phyloP scores from a whole-genome alignment of 1,140 invertebrate species.

The Bicyclus anynana region DNA sequence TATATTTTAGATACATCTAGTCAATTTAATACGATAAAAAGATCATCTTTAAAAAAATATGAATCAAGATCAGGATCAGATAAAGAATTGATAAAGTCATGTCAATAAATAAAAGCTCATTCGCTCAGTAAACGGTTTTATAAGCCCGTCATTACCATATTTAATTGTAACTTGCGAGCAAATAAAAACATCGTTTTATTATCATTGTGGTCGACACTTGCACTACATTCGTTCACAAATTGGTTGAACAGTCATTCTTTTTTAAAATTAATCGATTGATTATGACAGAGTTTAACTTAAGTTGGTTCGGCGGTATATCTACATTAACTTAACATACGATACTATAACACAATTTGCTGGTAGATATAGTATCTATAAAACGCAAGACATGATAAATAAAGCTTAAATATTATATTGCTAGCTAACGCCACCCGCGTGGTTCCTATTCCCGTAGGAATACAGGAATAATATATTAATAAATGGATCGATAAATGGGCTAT shows the following conservation, averaged over 20 bases:
- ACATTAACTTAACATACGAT: too few relatives aligned
- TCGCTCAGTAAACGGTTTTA: constrained; percentile 4
- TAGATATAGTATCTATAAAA: too few relatives aligned
- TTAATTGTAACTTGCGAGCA: constrained; percentile 36
- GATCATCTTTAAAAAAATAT: not conserved
- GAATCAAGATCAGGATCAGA: constrained; percentile 4
- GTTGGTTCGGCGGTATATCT: too few relatives aligned
- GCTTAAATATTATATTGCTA: too few relatives aligned
- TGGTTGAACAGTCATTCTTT: constrained; percentile 18
- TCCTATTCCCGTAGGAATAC: too few relatives aligned
- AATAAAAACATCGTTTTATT: constrained; percentile 53
- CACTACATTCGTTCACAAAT: constrained; percentile 16
- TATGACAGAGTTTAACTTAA: too few relatives aligned
- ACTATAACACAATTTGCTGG: too few relatives aligned
- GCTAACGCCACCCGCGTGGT: too few relatives aligned
- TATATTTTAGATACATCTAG: not conserved
- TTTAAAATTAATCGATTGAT: not conserved
- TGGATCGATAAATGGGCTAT: too few relatives aligned
- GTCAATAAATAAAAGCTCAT: constrained; percentile 9
- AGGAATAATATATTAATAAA: too few relatives aligned
- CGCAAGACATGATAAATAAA: too few relatives aligned
- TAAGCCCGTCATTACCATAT: constrained; percentile 34
- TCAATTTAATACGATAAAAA: not conserved
- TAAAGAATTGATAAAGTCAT: constrained; percentile 5
- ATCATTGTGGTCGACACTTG: constrained; percentile 48